Evolutionary conservation across 2,797 vertebrate species (phyloP).

Genomic region (Liparis tanakae): DNA sequence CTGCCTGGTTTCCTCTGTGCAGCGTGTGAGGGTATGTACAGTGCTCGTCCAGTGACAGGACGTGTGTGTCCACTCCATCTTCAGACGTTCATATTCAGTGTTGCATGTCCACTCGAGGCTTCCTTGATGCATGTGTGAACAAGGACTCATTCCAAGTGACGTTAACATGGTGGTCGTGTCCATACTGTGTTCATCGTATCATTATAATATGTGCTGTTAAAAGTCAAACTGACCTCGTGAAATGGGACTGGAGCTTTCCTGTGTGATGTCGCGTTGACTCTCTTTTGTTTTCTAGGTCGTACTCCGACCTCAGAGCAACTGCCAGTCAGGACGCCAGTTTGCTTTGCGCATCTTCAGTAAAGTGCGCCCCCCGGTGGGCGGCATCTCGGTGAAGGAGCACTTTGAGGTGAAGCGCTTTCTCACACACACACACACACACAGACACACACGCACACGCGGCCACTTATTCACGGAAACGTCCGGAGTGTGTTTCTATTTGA

Average conservation of each 20-base stretch:
- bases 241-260: neutral
- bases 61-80: slow-evolving; percentile 56
- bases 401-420: slow-evolving; percentile 90
- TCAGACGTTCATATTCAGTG: slow-evolving; percentile 47
- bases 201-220: neutral
- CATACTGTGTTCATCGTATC: slow-evolving; percentile 29
- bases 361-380: slow-evolving; percentile 97
- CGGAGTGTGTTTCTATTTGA: neutral
- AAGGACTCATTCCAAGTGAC: slow-evolving; percentile 17
- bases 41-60: slow-evolving; percentile 40
- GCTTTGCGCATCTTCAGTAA: slow-evolving; percentile 98
- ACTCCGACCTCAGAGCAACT: slow-evolving; percentile 93
- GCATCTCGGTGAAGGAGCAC: slow-evolving; percentile 98
- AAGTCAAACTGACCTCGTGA: neutral
- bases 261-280: neutral
- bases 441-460: rapidly evolving
- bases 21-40: slow-evolving; percentile 87
- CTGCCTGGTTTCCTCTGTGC: slow-evolving; percentile 79
- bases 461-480: neutral
- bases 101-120: slow-evolving; percentile 54
- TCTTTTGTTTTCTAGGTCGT: slow-evolving; percentile 86
- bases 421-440: rapidly evolving
- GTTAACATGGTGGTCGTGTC: slow-evolving; percentile 1
- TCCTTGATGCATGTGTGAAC: slow-evolving; percentile 40
- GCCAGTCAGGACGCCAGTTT: slow-evolving; percentile 94